Conservation (phyloP, 2,113 vertebrate species). For the Boulengeromyrus knoepffleri region DNA sequence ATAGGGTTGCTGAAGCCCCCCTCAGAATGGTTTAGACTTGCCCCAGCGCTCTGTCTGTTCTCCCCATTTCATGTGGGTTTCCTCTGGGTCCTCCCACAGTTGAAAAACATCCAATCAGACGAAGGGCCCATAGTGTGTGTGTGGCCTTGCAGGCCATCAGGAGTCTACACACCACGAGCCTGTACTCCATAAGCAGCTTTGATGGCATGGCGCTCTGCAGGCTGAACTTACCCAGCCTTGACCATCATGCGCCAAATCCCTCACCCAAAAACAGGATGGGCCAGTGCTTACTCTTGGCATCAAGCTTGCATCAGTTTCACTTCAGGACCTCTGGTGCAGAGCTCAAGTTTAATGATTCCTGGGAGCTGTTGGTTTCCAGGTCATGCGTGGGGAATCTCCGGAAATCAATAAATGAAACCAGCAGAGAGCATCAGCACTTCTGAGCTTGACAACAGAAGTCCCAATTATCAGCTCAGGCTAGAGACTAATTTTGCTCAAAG, state of each 20-base stretch:
- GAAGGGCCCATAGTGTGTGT: background rate
- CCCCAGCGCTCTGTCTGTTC: background rate
- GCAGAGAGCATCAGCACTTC: background rate
- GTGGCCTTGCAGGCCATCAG: background rate
- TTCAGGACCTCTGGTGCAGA: background rate
- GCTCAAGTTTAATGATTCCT: background rate
- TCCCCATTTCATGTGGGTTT: background rate
- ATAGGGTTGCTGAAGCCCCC: background rate
- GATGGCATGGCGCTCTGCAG: background rate
- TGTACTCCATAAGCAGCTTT: background rate
- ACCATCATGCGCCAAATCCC: background rate
- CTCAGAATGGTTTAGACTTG: background rate
- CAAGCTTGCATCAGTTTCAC: background rate
- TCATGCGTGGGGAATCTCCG: background rate
- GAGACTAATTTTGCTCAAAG: background rate
- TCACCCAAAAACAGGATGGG: background rate
- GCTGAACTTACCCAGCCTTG: background rate
- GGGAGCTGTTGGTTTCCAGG: background rate
- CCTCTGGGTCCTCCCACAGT: background rate
- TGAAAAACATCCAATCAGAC: background rate
- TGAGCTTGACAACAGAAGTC: background rate
- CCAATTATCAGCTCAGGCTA: background rate
- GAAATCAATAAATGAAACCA: background rate
- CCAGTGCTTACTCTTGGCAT: background rate
- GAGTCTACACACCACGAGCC: background rate